Base-by-base conservation (phyloP, 1,140 invertebrate species). In the Asbolus verrucosus region DNA sequence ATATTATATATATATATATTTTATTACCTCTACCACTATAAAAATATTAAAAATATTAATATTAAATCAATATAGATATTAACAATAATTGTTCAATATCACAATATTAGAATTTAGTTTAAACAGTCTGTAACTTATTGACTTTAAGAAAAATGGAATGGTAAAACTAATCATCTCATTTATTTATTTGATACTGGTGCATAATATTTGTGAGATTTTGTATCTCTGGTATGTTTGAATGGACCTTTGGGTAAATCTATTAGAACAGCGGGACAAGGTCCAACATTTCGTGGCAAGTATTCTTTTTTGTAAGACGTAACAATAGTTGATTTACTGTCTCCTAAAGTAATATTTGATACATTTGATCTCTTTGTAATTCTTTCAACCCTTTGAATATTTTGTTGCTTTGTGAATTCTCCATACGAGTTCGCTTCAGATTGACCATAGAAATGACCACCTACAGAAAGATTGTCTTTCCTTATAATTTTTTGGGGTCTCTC, bases 151-250 rank as follows among this genome's bases (percentile, higher is more conserved):
- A n/a, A 13, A 68, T n/a, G 14, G 16, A 21, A 27, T 33, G 13
- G 13, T 31, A n/a, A n/a, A n/a, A n/a, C n/a, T n/a, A n/a, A n/a
- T n/a, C n/a, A n/a, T n/a, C n/a, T n/a, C n/a, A n/a, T 16, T 54
- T 27, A 36, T 24, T 67, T 67, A 11, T 6, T 36, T 2, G 30
- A 70, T 21, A 80, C 74, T 4, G 90, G 87, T 78, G 91, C 85
- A 76, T 93, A 94, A 79, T 93, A 94, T 78, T 92, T 93, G 77
- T 94, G 92, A 77, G 91, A 89, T 41, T 87, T 89, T 0, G 92
- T 92, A 78, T 93, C 91, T 68, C 92, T 86, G 0, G 92, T 92
- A 75, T 93, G 92, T 78, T 91, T 91, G 79, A 92, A 94, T 13
- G 90, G 89, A 39, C 90, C 87, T 67, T 88, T 85, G 38, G 91